phyloP scores from a whole-genome alignment of 92 coral and sea anemone genomes.

The Virgularia gustaviana region DNA sequence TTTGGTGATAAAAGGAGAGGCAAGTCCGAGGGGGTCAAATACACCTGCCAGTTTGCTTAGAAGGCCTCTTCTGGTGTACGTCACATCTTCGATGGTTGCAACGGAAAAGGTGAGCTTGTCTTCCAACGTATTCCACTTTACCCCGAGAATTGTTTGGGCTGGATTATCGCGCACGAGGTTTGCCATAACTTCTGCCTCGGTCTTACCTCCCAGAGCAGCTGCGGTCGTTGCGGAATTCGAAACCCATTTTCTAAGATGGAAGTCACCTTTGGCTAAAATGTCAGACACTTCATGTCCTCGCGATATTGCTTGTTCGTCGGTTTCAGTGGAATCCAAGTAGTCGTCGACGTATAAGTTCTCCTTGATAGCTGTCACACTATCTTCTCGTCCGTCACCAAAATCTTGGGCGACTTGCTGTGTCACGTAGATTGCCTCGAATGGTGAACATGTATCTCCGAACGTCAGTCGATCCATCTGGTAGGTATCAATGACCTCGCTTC shows the following conservation, averaged over 20 bases:
- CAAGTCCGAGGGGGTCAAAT: constrained; percentile 45
- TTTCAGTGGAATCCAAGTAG: constrained; percentile 41
- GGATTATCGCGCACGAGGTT: constrained; percentile 51
- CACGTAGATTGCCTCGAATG: constrained; percentile 53
- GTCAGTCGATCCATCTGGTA: constrained; percentile 45
- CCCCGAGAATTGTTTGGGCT: constrained; percentile 41
- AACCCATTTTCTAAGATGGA: constrained; percentile 55
- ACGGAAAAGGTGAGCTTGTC: constrained; percentile 35
- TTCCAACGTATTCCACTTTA: constrained; percentile 47
- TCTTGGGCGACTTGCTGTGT: constrained; percentile 49
- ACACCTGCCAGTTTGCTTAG: constrained; percentile 18
- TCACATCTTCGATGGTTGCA: constrained; percentile 1
- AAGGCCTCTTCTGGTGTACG: constrained; percentile 25
- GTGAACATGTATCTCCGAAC: constrained; percentile 54
- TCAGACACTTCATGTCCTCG: constrained; percentile 28
- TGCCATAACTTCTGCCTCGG: neutral
- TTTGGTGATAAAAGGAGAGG: constrained; percentile 42
- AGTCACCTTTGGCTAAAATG: constrained; percentile 45
- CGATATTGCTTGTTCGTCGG: constrained; percentile 45
- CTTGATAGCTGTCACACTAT: constrained; percentile 45
- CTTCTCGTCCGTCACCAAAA: constrained; percentile 13
- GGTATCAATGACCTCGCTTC: constrained; percentile 25
- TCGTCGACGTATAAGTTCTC: constrained; percentile 59
- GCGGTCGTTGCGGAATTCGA: constrained; percentile 30
- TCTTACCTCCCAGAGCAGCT: constrained; percentile 17